Conservation (phyloP, 2,888 invertebrate genomes). For the Colostygia pectinataria region DNA sequence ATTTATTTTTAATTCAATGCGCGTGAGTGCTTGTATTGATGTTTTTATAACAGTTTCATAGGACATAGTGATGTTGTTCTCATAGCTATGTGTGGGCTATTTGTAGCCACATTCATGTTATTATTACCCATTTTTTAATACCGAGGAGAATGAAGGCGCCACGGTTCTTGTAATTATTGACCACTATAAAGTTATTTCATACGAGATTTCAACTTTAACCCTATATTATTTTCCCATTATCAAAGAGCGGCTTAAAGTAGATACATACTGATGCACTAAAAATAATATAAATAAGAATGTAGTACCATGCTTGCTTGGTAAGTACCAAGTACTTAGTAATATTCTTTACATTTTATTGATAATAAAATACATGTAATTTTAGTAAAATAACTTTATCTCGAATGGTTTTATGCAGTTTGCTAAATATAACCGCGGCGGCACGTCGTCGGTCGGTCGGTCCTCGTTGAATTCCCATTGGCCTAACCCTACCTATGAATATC, state of each 20-base stretch:
- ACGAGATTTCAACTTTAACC: conserved; percentile 49
- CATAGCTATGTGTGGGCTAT: conserved; percentile 14
- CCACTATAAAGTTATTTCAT: conserved; percentile 50
- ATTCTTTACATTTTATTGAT: no score
- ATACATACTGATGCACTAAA: conserved; percentile 39
- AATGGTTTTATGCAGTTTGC: neutral
- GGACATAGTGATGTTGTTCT: conserved; percentile 1
- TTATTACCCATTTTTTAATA: conserved; percentile 31
- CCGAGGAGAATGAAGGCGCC: conserved; percentile 34
- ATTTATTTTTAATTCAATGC: neutral
- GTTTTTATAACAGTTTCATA: conserved; percentile 4
- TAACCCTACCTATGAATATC: neutral
- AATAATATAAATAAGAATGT: conserved; percentile 40
- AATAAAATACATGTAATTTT: conserved; percentile 20
- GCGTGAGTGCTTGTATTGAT: neutral
- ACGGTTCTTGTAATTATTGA: conserved; percentile 40
- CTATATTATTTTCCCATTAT: conserved; percentile 55
- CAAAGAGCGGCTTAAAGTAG: conserved; percentile 32
- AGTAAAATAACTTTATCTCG: conserved; percentile 24
- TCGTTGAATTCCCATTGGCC: neutral
- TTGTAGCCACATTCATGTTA: conserved; percentile 10
- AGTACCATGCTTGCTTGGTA: no score
- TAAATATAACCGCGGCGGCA: neutral
- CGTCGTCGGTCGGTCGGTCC: neutral
- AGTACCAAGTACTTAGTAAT: no score